Evolutionary conservation across 1,140 invertebrate species (phyloP).

Genomic region (Neuroterus valhalla): DNA sequence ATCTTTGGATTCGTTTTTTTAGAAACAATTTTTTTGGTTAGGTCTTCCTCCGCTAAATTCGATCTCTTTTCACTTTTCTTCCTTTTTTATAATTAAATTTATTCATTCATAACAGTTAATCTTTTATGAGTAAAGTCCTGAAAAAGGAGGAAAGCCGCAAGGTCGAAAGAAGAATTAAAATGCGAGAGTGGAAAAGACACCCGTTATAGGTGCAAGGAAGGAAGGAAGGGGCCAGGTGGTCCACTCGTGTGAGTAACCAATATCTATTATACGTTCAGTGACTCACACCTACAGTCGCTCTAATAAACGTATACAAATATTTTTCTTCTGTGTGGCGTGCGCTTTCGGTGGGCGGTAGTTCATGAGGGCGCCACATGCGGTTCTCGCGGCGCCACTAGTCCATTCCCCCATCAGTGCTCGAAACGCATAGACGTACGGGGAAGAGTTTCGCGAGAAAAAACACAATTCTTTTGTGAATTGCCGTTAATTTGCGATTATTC

Average conservation of each 20-base stretch:
- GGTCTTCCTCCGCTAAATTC: too few species aligned
- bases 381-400: slow-evolving; percentile 62
- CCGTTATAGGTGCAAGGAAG: slow-evolving; percentile 50
- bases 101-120: too few species aligned
- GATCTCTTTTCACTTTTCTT: too few species aligned
- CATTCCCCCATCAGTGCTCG: slow-evolving; percentile 62
- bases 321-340: not conserved
- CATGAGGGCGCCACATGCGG: slow-evolving; percentile 37
- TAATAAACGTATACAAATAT: slow-evolving; percentile 18
- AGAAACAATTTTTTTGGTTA: too few species aligned
- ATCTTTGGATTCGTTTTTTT: too few species aligned
- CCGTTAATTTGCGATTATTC: slow-evolving; percentile 10
- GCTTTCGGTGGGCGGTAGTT: not conserved
- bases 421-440: slow-evolving; percentile 59
- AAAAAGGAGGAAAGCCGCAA: slow-evolving; percentile 22
- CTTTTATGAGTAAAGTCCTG: not conserved
- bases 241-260: slow-evolving; percentile 64
- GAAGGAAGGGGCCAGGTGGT: slow-evolving; percentile 60
- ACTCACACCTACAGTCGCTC: not conserved
- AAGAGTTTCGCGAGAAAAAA: slow-evolving; percentile 31
- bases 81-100: too few species aligned
- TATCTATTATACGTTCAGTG: slow-evolving; percentile 56
- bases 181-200: slow-evolving; percentile 46
- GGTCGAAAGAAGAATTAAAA: slow-evolving; percentile 29
- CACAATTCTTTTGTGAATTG: not conserved